Conservation (phyloP, 2,113 vertebrate species). For the Sinocyclocheilus grahami region DNA sequence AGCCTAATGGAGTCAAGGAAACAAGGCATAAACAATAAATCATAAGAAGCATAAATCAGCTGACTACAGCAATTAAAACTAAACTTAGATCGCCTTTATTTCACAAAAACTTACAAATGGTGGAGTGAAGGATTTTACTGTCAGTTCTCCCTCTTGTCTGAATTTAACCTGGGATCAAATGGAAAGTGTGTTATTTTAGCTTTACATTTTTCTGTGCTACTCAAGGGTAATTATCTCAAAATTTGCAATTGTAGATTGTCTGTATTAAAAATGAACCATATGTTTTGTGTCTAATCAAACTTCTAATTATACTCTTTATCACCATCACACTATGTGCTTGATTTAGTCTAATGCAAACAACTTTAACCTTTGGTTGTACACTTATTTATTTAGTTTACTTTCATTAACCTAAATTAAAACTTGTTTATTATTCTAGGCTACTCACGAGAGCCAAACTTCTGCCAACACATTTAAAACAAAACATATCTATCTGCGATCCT, state of each 20-base stretch:
- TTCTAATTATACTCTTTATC: not conserved
- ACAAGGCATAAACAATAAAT: not conserved
- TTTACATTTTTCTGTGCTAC: not conserved
- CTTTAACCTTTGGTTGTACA: not conserved
- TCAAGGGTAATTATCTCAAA: not conserved
- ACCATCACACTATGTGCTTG: not conserved
- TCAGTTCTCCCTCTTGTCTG: conserved; percentile 87
- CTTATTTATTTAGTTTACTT: not conserved
- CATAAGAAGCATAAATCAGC: not conserved
- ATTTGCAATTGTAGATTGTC: not conserved
- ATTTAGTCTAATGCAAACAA: not conserved
- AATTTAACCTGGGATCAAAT: conserved; percentile 79
- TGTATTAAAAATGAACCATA: not conserved
- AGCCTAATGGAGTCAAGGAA: conserved; percentile 72
- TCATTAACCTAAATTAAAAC: not conserved
- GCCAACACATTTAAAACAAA: conserved; percentile 89
- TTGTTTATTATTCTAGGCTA: conserved; percentile 17
- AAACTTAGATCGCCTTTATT: not conserved
- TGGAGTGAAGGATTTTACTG: conserved; percentile 87
- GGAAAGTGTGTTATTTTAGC: not conserved
- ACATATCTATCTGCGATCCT: conserved; percentile 79
- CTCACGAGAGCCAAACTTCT: conserved; percentile 89
- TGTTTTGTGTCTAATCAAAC: not conserved
- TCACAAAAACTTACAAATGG: conserved; percentile 82
- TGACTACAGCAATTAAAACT: not conserved